Conservation (phyloP, 2,888 invertebrate species). For the Gastracanthus pulcherrimus region DNA sequence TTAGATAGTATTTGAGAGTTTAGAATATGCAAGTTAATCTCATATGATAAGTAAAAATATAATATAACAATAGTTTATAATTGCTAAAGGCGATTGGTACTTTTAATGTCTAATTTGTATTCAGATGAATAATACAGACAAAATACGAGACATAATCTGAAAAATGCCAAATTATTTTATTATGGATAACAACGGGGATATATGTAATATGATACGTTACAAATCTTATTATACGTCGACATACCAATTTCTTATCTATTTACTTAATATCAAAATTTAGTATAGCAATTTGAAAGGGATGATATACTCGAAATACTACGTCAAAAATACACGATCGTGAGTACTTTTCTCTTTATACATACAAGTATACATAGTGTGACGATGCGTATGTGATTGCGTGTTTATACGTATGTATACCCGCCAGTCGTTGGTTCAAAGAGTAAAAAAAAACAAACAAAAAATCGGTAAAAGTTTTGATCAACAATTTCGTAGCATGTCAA, state of each 20-base stretch:
- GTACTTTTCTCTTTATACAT: conserved; percentile 12
- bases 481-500: not conserved
- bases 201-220: not conserved
- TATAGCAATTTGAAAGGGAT: not conserved
- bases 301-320: not conserved
- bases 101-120: conserved; percentile 8
- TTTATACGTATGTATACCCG: not conserved
- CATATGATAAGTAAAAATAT: no score
- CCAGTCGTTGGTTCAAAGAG: no score
- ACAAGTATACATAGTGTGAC: not conserved
- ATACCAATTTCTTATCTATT: conserved; percentile 2
- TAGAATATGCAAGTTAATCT: no score
- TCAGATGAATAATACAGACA: no score
- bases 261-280: not conserved
- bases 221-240: not conserved
- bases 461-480: not conserved
- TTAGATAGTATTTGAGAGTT: no score
- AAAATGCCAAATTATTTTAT: not conserved
- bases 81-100: conserved; percentile 25
- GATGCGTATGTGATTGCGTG: not conserved
- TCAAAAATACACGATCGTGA: not conserved
- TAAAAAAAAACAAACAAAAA: not conserved
- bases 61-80: not conserved
- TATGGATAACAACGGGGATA: not conserved
- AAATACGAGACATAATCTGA: not conserved